A percentile compares a stretch with the other conserved stretches of the same genome.
Conservation (phyloP, 2,797 vertebrate species). For the Telmatherina bonti region DNA sequence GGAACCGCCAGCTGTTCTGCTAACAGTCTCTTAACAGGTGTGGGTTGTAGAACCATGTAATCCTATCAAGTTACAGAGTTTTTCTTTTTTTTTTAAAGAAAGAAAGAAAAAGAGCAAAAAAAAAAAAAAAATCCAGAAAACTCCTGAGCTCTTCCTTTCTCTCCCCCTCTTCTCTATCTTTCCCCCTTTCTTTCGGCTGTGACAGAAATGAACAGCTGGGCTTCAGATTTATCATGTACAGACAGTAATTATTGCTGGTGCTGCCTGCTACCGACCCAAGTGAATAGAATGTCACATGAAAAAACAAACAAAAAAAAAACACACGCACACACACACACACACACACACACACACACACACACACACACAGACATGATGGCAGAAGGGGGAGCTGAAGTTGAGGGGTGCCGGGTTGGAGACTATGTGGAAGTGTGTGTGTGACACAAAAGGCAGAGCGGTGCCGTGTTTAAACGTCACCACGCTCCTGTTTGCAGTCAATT, state of each 20-base stretch:
- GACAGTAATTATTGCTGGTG: slow-evolving; percentile 90
- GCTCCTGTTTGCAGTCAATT: slow-evolving; percentile 85
- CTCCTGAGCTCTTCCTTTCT: slow-evolving; percentile 62
- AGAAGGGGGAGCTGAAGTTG: slow-evolving; percentile 50
- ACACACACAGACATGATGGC: slow-evolving; percentile 6
- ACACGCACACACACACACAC: slow-evolving; percentile 1
- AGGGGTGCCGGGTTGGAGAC: slow-evolving; percentile 48
- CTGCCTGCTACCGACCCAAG: slow-evolving; percentile 88
- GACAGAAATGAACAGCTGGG: slow-evolving; percentile 90
- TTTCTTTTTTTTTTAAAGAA: too few relatives aligned
- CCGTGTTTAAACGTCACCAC: slow-evolving; percentile 78
- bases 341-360: slow-evolving; percentile 8
- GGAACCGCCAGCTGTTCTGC: slow-evolving; percentile 85
- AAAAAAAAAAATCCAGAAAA: slow-evolving; percentile 80
- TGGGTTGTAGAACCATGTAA: slow-evolving; percentile 85
- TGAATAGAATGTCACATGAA: slow-evolving; percentile 85
- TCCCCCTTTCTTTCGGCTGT: slow-evolving; percentile 61
- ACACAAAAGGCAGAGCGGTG: slow-evolving; percentile 65
- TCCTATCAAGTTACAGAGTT: slow-evolving; percentile 87
- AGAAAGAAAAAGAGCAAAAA: slow-evolving; percentile 77
- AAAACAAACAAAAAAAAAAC: slow-evolving; percentile 47
- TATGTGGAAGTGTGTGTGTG: slow-evolving; percentile 34
- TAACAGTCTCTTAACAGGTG: slow-evolving; percentile 90
- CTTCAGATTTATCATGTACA: slow-evolving; percentile 88
- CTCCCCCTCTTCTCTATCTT: slow-evolving; percentile 25